These are phyloP conservation scores for Dasyornis broadbenti DNA, from an alignment of 2,113 vertebrate genomes.

Conservation along the genomic window DNA sequence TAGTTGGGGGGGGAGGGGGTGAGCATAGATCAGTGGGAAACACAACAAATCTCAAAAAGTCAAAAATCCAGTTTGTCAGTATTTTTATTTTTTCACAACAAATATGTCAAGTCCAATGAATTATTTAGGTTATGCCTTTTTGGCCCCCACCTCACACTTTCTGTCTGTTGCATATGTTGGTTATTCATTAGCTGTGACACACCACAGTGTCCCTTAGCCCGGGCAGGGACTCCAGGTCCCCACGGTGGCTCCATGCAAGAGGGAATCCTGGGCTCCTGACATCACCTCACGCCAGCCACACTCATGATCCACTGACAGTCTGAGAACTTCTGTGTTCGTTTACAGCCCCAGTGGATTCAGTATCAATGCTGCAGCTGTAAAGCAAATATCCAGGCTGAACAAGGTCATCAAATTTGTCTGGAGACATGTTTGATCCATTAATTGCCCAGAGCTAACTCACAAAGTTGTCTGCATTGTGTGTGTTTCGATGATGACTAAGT, in stretches of 20 bases:
- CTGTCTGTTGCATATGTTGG: background rate
- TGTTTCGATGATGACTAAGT: background rate
- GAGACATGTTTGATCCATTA: background rate
- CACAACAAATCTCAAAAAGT: background rate
- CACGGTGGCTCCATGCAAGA: background rate
- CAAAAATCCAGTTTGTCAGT: background rate
- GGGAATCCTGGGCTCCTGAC: background rate
- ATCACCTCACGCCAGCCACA: background rate
- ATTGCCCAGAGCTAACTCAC: background rate
- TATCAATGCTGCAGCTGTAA: background rate
- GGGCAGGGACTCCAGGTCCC: background rate
- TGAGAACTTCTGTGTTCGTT: background rate
- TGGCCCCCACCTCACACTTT: background rate
- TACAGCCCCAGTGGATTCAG: background rate
- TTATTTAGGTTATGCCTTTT: background rate
- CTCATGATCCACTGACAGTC: background rate
- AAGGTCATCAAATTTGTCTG: background rate
- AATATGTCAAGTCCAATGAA: background rate
- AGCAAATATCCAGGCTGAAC: background rate
- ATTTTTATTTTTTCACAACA: background rate
- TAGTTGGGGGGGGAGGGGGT: background rate
- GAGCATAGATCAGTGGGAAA: rapidly evolving
- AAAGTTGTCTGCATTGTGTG: background rate
- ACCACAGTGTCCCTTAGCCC: background rate
- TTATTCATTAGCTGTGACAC: background rate